Percentiles rank a stretch among this genome's conserved stretches.
These are phyloP conservation scores for Hypanus sabinus DNA, from an alignment of 2,113 vertebrate genomes.

Conservation along the genomic window DNA sequence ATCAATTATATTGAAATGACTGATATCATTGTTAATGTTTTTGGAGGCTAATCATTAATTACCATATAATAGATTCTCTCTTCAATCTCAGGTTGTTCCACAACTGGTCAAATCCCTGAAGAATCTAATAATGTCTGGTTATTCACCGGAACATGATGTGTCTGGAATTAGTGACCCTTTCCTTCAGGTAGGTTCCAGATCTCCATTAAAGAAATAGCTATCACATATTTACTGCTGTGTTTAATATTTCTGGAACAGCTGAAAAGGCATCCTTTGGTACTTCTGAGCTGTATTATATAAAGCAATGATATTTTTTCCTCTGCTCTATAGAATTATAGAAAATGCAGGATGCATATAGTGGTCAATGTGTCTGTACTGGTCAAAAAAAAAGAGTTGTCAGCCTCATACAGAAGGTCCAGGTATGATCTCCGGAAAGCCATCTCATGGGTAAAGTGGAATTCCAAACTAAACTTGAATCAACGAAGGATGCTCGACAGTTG, in stretches of 20 bases:
- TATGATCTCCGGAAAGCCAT: too few species aligned
- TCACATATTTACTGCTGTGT: background rate
- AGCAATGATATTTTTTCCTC: too few species aligned
- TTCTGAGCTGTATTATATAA: background rate
- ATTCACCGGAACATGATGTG: conserved; percentile 73
- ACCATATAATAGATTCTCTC: conserved; percentile 8
- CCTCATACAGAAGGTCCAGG: too few species aligned
- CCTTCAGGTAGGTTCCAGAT: conserved; percentile 63
- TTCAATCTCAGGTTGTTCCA: conserved; percentile 60
- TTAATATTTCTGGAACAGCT: background rate
- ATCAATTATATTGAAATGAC: background rate
- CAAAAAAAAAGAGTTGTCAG: too few species aligned
- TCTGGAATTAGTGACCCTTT: conserved; percentile 80
- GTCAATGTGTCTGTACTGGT: too few species aligned
- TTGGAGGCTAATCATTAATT: background rate
- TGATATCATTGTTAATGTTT: background rate
- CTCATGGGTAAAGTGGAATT: too few species aligned
- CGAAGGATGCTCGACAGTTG: too few species aligned
- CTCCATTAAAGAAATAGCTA: background rate
- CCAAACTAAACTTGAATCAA: too few species aligned
- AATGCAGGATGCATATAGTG: too few species aligned
- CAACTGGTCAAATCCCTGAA: conserved; percentile 73
- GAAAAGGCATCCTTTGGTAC: background rate
- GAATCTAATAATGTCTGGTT: conserved; percentile 68
- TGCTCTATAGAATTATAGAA: too few species aligned